phyloP scores from a whole-genome alignment of 2,113 vertebrate species.

The Pachyramphus minor region DNA sequence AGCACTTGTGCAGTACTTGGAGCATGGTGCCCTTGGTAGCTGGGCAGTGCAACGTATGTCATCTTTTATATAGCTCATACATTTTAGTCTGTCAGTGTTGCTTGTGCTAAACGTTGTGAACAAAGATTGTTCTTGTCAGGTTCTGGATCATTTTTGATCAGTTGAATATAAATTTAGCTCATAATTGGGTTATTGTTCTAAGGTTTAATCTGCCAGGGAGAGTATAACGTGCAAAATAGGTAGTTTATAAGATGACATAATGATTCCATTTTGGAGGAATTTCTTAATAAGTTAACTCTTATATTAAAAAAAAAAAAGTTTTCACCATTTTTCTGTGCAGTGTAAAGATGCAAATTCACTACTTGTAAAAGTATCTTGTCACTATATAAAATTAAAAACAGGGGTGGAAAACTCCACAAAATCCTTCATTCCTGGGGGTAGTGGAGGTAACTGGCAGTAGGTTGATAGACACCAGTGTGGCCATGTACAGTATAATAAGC shows the following conservation, averaged over 20 bases:
- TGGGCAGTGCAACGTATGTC: background rate
- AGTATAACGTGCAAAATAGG: background rate
- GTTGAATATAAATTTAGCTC: slow-evolving; percentile 55
- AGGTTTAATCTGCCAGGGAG: background rate
- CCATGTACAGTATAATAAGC: background rate
- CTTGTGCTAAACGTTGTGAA: slow-evolving; percentile 29
- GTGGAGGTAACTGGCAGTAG: background rate
- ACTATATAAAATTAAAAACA: background rate
- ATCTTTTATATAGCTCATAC: slow-evolving; percentile 12
- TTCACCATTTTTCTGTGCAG: background rate
- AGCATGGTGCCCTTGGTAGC: slow-evolving; percentile 26
- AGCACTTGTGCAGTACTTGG: background rate
- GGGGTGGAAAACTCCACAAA: background rate
- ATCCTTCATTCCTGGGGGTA: background rate
- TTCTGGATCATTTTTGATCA: slow-evolving; percentile 55
- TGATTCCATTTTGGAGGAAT: background rate
- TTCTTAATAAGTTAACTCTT: background rate
- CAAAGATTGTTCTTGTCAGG: slow-evolving; percentile 45
- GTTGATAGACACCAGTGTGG: background rate
- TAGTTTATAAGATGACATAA: background rate
- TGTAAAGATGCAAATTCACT: background rate
- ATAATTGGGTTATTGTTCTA: slow-evolving; percentile 54
- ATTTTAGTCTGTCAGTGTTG: slow-evolving; percentile 25
- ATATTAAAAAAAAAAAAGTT: background rate
- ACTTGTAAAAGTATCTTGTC: background rate